phyloP scores from a whole-genome alignment of 1,140 invertebrate species.

The Tetramorium alpestre region DNA sequence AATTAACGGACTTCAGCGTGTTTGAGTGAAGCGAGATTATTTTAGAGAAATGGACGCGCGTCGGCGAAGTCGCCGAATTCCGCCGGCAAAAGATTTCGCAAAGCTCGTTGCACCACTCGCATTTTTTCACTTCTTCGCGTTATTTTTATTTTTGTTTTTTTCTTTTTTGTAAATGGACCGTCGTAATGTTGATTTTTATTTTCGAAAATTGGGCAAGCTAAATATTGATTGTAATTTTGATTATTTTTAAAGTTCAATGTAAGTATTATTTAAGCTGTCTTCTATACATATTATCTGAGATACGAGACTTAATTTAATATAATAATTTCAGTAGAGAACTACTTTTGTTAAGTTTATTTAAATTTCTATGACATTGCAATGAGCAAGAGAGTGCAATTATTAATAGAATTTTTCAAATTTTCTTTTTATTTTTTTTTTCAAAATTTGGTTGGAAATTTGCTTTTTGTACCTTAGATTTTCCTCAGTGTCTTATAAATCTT shows the following conservation, averaged over 20 bases:
- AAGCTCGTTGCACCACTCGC: conserved; percentile 23
- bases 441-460: not conserved
- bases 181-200: not conserved
- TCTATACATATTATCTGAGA: conserved; percentile 5
- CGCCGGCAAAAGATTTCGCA: conserved; percentile 36
- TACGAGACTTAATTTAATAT: not conserved
- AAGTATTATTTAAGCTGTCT: conserved; percentile 24
- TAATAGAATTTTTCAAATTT: not conserved
- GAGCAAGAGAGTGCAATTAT: conserved; percentile 21
- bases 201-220: conserved; percentile 11
- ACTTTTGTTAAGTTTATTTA: not conserved
- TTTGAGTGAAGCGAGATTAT: conserved; percentile 80
- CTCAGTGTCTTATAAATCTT: not conserved
- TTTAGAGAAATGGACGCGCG: conserved; percentile 64
- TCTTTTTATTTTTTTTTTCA: not conserved
- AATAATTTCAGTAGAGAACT: conserved; percentile 23
- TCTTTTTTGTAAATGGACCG: not conserved
- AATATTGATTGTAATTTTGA: conserved; percentile 41
- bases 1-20: conserved; percentile 74
- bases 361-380: conserved; percentile 20
- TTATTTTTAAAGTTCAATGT: conserved; percentile 32
- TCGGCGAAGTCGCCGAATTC: conserved; percentile 47
- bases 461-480: conserved; percentile 1
- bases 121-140: not conserved
- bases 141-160: not conserved